Evolutionary conservation across 2,888 invertebrate species (phyloP).

Genomic region (Phaonia tiefii): DNA sequence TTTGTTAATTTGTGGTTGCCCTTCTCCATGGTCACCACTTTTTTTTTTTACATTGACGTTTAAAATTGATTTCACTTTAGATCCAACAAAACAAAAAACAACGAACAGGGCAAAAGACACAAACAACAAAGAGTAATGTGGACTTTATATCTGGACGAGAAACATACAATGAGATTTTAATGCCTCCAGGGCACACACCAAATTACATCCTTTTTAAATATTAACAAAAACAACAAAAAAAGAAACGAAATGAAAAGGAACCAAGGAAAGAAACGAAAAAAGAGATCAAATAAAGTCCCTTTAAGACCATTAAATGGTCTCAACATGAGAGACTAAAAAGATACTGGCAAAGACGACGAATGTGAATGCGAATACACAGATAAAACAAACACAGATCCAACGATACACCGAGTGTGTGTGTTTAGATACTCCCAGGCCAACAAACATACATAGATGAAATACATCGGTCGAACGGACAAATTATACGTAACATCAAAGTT

Average conservation of each 20-base stretch:
- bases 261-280: background rate
- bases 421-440: background rate
- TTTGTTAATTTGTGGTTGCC: no score
- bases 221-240: constrained; percentile 19
- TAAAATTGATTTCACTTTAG: constrained; percentile 31
- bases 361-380: background rate
- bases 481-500: constrained; percentile 7
- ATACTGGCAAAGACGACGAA: background rate
- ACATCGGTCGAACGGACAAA: constrained; percentile 11
- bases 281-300: constrained; percentile 12
- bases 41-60: constrained; percentile 13
- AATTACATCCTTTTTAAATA: constrained; percentile 49
- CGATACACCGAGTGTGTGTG: no score
- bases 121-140: no score
- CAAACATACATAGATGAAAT: background rate
- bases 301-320: constrained; percentile 30
- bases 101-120: background rate
- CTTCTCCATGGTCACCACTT: no score
- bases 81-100: background rate
- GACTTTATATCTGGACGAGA: background rate
- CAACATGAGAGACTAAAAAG: constrained; percentile 5
- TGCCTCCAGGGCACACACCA: constrained; percentile 61
- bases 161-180: constrained; percentile 60
- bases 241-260: background rate
- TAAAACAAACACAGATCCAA: no score